Evolutionary conservation across 2,113 vertebrate genomes (phyloP), one percentile per base, ranked within the genome.

Genomic region (Python bivittatus): DNA sequence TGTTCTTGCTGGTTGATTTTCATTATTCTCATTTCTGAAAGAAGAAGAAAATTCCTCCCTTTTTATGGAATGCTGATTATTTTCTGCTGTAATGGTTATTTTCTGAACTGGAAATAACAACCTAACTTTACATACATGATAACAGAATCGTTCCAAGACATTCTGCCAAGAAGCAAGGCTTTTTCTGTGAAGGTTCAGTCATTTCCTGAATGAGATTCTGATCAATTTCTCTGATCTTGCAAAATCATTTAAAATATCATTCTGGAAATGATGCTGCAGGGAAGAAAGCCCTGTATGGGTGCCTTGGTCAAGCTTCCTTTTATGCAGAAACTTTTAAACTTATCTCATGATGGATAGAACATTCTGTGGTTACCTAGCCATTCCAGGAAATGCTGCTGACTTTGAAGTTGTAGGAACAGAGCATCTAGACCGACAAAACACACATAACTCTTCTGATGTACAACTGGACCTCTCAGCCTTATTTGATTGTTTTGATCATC

Each of bases 21-120:
- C 17, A 9, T 93, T 91, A 91, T 94, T 93, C 85, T 38, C 57
- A 95, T 91, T 72, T 61, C 84, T 91, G 91, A 94, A 91, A 90
- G 0, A 1, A 84, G 88, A 12, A 0, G 92, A 56, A 0, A 0
- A 53, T 33, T 86, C 85, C 93, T 93, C 44, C 88, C 91, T 38
- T 84, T 89, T 91, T 94, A 79, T 84, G 92, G 84, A 86, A 88
- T 91, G 89, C 68, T 92, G 90, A 86, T 93, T 56, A 79, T 33
- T 72, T 72, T 72, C 68, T 38, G 20, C 38, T 38, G 20, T 72
- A 33, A 15, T 72, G 15, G 13, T 72, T 72, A 72, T 79, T 79
- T 79, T 79, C 72, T 79, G 72, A 79, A 42, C 72, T 1, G 1
- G 17, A 79, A 79, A 79, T 79, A 17, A n/a, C 33, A 79, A 42